Evolutionary conservation across 2,888 invertebrate genomes (phyloP).

Genomic region (Tetragnatha montana): DNA sequence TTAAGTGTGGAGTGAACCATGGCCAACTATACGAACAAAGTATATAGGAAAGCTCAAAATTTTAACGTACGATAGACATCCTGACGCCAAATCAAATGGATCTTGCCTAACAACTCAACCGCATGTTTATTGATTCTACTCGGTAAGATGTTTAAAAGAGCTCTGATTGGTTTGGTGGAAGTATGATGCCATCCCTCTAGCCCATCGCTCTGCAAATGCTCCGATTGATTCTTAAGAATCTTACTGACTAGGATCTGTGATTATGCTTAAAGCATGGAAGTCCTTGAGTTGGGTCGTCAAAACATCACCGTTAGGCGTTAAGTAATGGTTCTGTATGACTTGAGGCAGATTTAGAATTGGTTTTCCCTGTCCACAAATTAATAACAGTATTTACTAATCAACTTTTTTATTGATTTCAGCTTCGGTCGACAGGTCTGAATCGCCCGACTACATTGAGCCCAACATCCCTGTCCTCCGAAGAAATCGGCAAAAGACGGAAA

Average conservation of each 20-base stretch:
- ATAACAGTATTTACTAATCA: neutral
- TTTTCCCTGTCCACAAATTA: neutral
- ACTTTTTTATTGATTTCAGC: neutral
- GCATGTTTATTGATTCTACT: neutral
- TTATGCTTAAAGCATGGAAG: neutral
- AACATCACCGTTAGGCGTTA: too few species aligned
- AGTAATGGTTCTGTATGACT: too few species aligned
- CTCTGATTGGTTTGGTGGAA: too few species aligned
- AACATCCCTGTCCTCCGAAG: neutral
- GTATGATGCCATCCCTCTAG: too few species aligned
- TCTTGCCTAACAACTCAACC: neutral
- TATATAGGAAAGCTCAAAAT: too few species aligned
- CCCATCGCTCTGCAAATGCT: too few species aligned
- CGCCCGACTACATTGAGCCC: slow-evolving; percentile 27
- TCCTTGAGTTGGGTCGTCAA: too few species aligned
- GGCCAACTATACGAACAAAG: neutral
- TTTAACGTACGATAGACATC: neutral
- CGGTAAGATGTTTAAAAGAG: too few species aligned
- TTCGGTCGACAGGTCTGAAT: neutral
- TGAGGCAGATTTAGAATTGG: neutral
- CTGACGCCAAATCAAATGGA: neutral
- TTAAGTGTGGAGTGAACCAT: neutral
- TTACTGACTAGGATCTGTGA: too few species aligned
- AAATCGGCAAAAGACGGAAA: neutral
- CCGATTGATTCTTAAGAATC: too few species aligned